Conservation (phyloP, 2,113 vertebrate species). For the Actenoides lindsayi region DNA sequence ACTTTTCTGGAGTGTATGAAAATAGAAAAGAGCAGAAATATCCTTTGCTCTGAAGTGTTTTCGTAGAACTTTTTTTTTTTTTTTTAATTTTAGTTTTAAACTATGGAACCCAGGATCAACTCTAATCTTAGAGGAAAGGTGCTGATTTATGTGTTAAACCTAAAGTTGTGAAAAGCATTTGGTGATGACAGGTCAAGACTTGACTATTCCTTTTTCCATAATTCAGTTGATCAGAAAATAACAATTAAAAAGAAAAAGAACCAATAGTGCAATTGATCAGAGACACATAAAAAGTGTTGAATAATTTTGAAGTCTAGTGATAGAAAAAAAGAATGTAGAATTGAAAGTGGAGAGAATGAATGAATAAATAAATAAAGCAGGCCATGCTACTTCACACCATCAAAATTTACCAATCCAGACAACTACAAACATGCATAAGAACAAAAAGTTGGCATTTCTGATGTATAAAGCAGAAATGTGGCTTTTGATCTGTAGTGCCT, state of each 20-base stretch:
- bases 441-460: not conserved
- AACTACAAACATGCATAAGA: not conserved
- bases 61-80: not conserved
- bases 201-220: not conserved
- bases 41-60: not conserved
- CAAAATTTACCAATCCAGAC: not conserved
- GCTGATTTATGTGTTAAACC: not conserved
- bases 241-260: not conserved
- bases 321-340: not conserved
- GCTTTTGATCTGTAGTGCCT: not conserved
- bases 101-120: accelerated
- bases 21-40: not conserved
- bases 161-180: not conserved
- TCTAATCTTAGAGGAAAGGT: not conserved
- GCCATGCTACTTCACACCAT: not conserved
- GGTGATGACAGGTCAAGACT: not conserved
- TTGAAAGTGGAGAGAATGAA: not conserved
- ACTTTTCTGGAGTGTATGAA: not conserved
- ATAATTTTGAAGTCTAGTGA: not conserved
- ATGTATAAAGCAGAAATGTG: not conserved
- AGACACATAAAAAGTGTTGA: not conserved
- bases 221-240: not conserved
- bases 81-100: not conserved
- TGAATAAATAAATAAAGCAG: not conserved
- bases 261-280: not conserved